These are phyloP conservation scores for Seriola dumerili DNA, from an alignment of 2,113 vertebrate species.

Conservation along the genomic window DNA sequence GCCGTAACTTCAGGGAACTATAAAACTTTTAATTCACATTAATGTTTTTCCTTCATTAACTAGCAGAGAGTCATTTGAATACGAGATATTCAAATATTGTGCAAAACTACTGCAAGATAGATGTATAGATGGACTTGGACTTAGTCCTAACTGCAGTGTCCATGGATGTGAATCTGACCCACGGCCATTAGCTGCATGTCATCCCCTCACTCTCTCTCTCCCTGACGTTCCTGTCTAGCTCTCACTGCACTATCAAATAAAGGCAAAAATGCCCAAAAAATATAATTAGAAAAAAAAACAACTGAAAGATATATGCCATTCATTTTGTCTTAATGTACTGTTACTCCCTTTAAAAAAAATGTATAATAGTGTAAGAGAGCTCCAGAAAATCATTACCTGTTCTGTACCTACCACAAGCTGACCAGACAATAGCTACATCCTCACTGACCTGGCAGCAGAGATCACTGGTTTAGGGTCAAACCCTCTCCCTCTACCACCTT, in stretches of 20 bases:
- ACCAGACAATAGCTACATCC: not conserved
- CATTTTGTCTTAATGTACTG: not conserved
- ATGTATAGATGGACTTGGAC: too few relatives aligned
- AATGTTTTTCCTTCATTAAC: not conserved
- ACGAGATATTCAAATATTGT: not conserved
- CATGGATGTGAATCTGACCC: too few relatives aligned
- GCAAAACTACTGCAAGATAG: too few relatives aligned
- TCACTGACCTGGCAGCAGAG: constrained; percentile 25
- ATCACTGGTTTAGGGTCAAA: constrained; percentile 12
- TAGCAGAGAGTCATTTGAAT: too few relatives aligned
- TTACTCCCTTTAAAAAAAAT: not conserved
- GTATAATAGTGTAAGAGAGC: not conserved
- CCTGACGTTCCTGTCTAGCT: too few relatives aligned
- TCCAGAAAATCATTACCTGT: not conserved
- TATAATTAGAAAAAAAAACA: too few relatives aligned
- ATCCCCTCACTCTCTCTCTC: too few relatives aligned
- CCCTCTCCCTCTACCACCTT: not conserved
- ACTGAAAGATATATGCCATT: not conserved
- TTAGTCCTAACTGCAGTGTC: too few relatives aligned
- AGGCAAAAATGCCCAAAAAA: too few relatives aligned
- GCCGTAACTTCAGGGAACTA: constrained; percentile 1
- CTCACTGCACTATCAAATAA: too few relatives aligned
- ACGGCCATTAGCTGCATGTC: too few relatives aligned
- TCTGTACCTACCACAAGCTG: not conserved
- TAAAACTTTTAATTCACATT: not conserved